Evolutionary conservation across 2,113 vertebrate species (phyloP), one percentile per base, ranked within the genome.

Genomic region (Sander vitreus): DNA sequence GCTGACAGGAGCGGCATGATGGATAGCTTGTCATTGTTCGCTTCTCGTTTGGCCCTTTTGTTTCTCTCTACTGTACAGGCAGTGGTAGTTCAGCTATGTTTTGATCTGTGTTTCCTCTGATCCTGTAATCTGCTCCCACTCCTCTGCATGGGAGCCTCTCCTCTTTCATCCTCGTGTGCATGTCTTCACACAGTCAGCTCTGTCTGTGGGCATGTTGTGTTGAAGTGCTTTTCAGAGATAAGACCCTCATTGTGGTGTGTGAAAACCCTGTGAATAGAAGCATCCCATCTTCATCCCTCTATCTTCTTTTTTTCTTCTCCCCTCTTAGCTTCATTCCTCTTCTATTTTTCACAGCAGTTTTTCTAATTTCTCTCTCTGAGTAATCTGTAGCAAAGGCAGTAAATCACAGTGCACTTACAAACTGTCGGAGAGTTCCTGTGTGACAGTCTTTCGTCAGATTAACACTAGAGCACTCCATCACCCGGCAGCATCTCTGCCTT

Each of bases 181-280:
- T 78, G 85, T 90, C 75, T 91, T 90, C 83, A 78, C 85, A 85
- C 85, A 75, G 78, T 73, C 79, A 19, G 76, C 81, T 64, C 73
- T 79, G 81, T 92, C 90, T 92, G 85, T 80, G 89, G 85, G 89
- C 86, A 86, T 87, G 87, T 91, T 92, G 85, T 88, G 81, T 86
- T 88, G n/a, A 86, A 88, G 84, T 79, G 77, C 71, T 75, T 83
- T 48, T 76, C 71, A 84, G 73, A 91, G 92, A 93, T 93, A 91
- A 93, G 81, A 82, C 89, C 89, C 79, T 85, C 83, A 92, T 88
- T 88, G 83, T 88, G 69, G 55, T 51, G 69, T 76, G 60, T 77
- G 85, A 85, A 74, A 85, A 83, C 65, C 39, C 66, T 71, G n/a
- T 72, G 55, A 85, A 86, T 67, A 69, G 59, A 88, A 88, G 75